Base-by-base conservation (phyloP, 2,888 invertebrate species). In the Caenorhabditis virilis region DNA sequence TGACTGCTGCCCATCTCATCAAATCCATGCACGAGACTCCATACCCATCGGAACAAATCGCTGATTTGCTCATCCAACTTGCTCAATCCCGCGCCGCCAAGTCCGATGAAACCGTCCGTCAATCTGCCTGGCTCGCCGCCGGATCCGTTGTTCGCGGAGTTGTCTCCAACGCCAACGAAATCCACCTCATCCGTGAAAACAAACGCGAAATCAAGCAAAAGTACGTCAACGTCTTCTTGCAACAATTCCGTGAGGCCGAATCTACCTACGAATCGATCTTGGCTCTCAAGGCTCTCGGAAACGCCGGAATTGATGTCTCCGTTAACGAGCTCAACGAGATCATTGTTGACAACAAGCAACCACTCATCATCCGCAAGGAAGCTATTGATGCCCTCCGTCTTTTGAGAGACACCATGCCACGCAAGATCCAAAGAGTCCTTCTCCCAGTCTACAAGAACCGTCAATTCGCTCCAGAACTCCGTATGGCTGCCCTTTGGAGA, bases 341-440 rank as follows among this genome's bases (percentile, higher is more conserved):
- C 71, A 75, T 80, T 60, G 23, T 54, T 20, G 71, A 79, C 69
- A 53, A 55, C 46, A 46, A 50, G 20, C 63, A 77, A 50, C 54
- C 67, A 55, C 70, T 67, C 39, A 42, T 72, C 35, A 72, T 78
- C 47, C 77, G 79, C 54, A 58, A 59, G 43, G 66, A 76, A 50
- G 81, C 81, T 58, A 69, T 80, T 56, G 71, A 75, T 39, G 76
- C 79, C 26, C 69, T 81, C 50, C 74, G 79, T 47, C 77, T 57
- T 38, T 63, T 51, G 51, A 49, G 45, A 41, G 64, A 68, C 33
- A 33, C 48, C 38, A 66, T 69, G 69, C 67, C 69, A 54, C 64
- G 61, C 55, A 65, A 68, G 60, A 50, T 69, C 52, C 67, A 67
- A 42, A 50, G 54, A 47, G 58, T 64, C 15, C 64, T 64, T 15